These are phyloP conservation scores for Pseudoatta argentina DNA, from an alignment of 1,140 invertebrate genomes.

Conservation along the genomic window DNA sequence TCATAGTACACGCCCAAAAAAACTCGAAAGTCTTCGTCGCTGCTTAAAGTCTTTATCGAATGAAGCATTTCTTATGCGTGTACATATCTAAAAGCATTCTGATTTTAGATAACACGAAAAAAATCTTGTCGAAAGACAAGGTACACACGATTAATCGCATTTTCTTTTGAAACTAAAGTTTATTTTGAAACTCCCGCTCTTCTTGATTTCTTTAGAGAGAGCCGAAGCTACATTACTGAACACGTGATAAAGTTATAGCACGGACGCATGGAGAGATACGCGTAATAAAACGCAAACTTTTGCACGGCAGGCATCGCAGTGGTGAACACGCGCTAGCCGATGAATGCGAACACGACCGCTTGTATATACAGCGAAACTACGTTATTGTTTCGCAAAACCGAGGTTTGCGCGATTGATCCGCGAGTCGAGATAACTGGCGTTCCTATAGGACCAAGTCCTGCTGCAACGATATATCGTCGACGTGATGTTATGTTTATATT, in stretches of 20 bases:
- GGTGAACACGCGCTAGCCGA: constrained; percentile 33
- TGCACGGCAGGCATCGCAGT: constrained; percentile 50
- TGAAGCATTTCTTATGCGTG: not conserved
- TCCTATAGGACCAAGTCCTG: constrained; percentile 39
- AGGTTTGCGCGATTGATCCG: constrained; percentile 56
- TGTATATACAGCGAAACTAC: constrained; percentile 64
- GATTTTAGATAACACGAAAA: not conserved
- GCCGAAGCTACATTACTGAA: not conserved
- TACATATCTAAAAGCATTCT: not conserved
- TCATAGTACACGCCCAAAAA: too few relatives aligned
- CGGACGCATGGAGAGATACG: constrained; percentile 16
- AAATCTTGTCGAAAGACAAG: not conserved
- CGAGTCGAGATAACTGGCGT: constrained; percentile 63
- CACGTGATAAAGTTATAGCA: constrained; percentile 27
- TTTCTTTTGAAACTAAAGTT: not conserved
- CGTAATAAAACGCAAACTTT: constrained; percentile 57
- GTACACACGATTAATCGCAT: not conserved
- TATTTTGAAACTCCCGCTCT: constrained; percentile 5
- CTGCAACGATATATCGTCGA: constrained; percentile 14
- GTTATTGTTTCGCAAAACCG: constrained; percentile 64
- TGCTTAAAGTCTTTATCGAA: constrained; percentile 14
- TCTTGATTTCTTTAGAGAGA: constrained; percentile 24
- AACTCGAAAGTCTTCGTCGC: not conserved
- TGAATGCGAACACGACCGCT: constrained; percentile 53
- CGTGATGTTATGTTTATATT: constrained; percentile 42